Conservation (phyloP, 64 coral and sea anemone species). For the Montipora foliosa region DNA sequence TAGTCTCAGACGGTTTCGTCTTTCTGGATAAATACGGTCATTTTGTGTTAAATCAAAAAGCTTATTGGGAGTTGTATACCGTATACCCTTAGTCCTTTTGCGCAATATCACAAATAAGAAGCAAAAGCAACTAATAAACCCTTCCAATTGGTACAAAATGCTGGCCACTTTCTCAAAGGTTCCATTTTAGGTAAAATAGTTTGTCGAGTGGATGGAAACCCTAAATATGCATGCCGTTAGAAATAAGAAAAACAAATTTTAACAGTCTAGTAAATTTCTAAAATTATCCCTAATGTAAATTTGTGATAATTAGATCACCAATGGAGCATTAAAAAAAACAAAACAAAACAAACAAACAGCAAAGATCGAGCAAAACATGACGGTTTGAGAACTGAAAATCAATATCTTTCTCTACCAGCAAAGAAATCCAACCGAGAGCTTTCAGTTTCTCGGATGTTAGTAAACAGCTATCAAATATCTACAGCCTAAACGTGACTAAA, state of each 20-base stretch:
- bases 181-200: too few species aligned
- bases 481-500: neutral
- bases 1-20: too few species aligned
- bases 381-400: neutral
- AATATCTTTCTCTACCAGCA: neutral
- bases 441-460: neutral
- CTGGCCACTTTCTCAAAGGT: too few species aligned
- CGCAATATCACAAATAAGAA: too few species aligned
- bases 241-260: neutral
- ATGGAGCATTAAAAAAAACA: neutral
- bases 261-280: slow-evolving; percentile 5
- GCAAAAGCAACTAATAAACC: too few species aligned
- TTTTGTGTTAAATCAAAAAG: too few species aligned
- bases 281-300: neutral
- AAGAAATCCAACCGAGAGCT: neutral
- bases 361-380: neutral
- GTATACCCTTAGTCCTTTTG: too few species aligned
- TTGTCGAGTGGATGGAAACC: too few species aligned
- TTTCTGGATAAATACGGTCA: too few species aligned
- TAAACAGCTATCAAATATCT: slow-evolving; percentile 1
- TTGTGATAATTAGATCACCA: neutral
- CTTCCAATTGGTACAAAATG: too few species aligned
- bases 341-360: neutral
- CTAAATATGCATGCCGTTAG: too few species aligned
- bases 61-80: too few species aligned